These are phyloP conservation scores for Iguana delicatissima DNA, from an alignment of 2,797 vertebrate genomes.

Conservation along the genomic window DNA sequence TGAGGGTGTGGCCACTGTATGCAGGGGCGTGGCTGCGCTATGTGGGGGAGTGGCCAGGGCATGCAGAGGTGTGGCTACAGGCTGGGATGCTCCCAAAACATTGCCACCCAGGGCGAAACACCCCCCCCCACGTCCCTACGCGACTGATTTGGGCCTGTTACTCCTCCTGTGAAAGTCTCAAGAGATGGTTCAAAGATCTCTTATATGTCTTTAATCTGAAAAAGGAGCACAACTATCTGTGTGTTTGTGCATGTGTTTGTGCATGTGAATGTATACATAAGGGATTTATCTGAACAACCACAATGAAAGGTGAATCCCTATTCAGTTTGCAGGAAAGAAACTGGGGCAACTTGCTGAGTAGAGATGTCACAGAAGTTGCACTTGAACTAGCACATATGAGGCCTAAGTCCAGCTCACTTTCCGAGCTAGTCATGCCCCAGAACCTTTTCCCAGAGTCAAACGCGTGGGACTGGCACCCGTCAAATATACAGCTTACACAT, in stretches of 20 bases:
- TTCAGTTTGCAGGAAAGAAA: background rate
- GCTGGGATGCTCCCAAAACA: no score
- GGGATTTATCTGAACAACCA: background rate
- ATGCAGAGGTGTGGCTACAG: no score
- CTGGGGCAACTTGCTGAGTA: background rate
- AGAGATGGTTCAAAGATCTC: background rate
- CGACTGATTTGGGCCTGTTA: background rate
- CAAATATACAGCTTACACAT: background rate
- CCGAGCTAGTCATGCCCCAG: background rate
- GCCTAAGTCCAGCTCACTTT: background rate
- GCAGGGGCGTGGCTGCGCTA: no score
- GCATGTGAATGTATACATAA: background rate
- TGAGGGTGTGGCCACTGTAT: no score
- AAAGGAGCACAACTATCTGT: background rate
- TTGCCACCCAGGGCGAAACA: no score
- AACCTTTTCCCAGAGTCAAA: background rate
- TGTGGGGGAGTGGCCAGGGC: no score
- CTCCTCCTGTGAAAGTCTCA: background rate
- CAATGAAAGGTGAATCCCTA: background rate
- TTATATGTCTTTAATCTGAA: background rate
- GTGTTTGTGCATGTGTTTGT: background rate
- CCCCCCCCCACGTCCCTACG: no score
- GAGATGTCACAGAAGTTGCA: no score
- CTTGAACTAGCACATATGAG: no score
- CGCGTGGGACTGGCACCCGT: background rate